A percentile compares a stretch with the other conserved stretches of the same genome.
Evolutionary conservation across 2,888 invertebrate genomes (phyloP).

Genomic region (Seira sanloemensis): DNA sequence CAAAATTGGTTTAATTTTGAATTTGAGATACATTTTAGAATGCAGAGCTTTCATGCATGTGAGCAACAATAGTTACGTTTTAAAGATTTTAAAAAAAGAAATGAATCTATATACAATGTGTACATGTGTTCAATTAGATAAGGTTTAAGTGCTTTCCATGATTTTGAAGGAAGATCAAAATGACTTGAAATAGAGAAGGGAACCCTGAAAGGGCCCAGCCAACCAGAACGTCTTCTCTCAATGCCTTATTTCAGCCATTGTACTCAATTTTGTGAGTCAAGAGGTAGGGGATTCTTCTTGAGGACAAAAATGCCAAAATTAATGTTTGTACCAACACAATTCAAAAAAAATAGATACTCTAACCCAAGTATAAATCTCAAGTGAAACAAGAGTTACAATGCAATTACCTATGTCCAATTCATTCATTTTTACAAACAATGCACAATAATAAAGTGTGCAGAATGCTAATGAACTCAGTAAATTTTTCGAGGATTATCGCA

Average conservation of each 20-base stretch:
- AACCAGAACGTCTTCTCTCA: slow-evolving; percentile 38
- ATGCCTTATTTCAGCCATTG: neutral
- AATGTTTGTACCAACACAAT: neutral
- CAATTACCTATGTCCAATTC: too few species aligned
- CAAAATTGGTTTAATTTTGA: neutral
- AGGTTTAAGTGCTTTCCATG: slow-evolving; percentile 43
- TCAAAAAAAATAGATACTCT: slow-evolving; percentile 16
- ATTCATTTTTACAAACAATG: too few species aligned
- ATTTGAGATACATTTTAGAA: slow-evolving; percentile 6
- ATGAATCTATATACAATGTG: slow-evolving; percentile 13
- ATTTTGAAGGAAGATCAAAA: slow-evolving; percentile 27
- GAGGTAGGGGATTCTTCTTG: too few species aligned
- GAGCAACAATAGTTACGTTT: neutral
- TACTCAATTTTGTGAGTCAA: neutral
- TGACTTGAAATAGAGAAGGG: slow-evolving; percentile 31
- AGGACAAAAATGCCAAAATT: slow-evolving; percentile 6
- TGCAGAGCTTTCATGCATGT: neutral
- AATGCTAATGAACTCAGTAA: too few species aligned
- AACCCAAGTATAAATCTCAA: too few species aligned
- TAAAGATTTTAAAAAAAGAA: neutral
- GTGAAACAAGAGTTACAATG: too few species aligned
- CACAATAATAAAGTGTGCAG: too few species aligned
- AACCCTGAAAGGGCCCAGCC: slow-evolving; percentile 52
- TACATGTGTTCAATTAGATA: slow-evolving; percentile 41
- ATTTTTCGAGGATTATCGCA: too few species aligned